These are phyloP conservation scores for Electrona antarctica DNA, from an alignment of 2,113 vertebrate species.

Conservation along the genomic window DNA sequence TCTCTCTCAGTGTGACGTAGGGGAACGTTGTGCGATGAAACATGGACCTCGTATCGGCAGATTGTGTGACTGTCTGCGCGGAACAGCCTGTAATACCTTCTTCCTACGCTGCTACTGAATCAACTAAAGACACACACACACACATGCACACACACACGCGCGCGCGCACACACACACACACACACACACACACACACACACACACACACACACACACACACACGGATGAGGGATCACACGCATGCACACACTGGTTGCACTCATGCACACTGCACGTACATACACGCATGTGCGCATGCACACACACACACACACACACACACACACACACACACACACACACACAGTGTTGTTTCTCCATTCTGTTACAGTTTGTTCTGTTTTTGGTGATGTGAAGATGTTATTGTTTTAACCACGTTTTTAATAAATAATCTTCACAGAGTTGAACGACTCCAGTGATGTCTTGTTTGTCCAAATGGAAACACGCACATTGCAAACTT, in stretches of 20 bases:
- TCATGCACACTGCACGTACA: background rate
- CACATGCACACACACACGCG: background rate
- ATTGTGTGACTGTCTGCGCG: constrained; percentile 82
- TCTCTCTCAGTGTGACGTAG: constrained; percentile 76
- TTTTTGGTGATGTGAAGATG: constrained; percentile 46
- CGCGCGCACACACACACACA: constrained; percentile 1
- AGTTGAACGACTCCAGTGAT: constrained; percentile 20
- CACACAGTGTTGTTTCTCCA: constrained; percentile 35
- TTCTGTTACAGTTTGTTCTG: constrained; percentile 55
- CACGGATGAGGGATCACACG: background rate
- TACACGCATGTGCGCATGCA: constrained; percentile 22
- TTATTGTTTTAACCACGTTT: background rate
- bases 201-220: constrained; percentile 6
- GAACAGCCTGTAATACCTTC: constrained; percentile 82
- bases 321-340: too few species aligned
- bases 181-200: background rate
- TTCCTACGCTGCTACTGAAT: constrained; percentile 84
- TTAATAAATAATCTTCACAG: constrained; percentile 70
- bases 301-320: too few species aligned
- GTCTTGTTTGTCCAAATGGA: background rate
- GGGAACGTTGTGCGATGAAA: constrained; percentile 82
- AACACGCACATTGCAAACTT: too few species aligned
- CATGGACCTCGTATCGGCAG: constrained; percentile 83
- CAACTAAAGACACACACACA: constrained; percentile 3
- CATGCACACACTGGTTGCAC: background rate